A percentile compares a stretch with the other conserved stretches of the same genome.
Conservation (phyloP, 2,888 invertebrate species). For the Erannis defoliaria region DNA sequence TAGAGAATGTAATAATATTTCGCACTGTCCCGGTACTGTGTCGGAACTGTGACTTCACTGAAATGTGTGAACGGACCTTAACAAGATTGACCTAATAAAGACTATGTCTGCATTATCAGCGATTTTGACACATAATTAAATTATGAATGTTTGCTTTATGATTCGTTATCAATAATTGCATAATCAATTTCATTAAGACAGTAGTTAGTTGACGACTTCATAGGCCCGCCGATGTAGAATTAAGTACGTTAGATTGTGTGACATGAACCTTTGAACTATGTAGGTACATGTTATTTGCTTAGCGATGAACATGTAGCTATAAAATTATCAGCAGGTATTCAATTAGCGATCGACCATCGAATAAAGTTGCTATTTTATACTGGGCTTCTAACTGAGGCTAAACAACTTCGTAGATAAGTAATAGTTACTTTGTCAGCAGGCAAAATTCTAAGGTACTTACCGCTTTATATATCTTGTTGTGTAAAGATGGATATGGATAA, state of each 20-base stretch:
- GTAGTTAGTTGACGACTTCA: constrained; percentile 29
- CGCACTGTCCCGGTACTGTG: too few species aligned
- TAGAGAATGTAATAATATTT: too few species aligned
- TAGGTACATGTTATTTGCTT: constrained; percentile 10
- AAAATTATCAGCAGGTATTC: constrained; percentile 13
- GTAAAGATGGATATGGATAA: too few species aligned
- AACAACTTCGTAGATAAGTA: neutral
- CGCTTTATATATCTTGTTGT: too few species aligned
- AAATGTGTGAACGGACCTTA: too few species aligned
- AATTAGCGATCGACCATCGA: constrained; percentile 31
- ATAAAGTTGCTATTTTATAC: constrained; percentile 25
- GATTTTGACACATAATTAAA: constrained; percentile 67
- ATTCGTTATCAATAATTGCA: constrained; percentile 60
- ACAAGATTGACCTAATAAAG: constrained; percentile 74
- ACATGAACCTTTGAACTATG: constrained; percentile 26
- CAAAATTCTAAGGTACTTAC: neutral
- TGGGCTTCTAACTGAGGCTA: neutral
- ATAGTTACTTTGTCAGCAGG: constrained; percentile 28
- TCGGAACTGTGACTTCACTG: too few species aligned
- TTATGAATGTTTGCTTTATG: constrained; percentile 60
- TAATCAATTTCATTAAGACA: constrained; percentile 37
- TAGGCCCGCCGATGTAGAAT: constrained; percentile 31
- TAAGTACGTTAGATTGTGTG: constrained; percentile 24
- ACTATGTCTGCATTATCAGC: constrained; percentile 65
- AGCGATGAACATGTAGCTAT: constrained; percentile 12